Base-by-base conservation (phyloP, 2,113 vertebrate species). In the Macroglossus sobrinus region DNA sequence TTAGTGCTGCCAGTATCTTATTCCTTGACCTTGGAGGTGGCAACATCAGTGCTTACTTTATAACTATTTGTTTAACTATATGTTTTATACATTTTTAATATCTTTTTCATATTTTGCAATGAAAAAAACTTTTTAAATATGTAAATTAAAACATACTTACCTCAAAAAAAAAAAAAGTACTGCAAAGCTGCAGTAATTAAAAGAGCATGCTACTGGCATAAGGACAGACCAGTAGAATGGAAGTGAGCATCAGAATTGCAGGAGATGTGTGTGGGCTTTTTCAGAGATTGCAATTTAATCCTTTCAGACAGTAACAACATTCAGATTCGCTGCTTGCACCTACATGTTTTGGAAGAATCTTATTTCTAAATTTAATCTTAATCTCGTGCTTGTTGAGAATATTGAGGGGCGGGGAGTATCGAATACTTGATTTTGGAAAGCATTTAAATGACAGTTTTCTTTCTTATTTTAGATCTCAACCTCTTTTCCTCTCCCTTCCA, bases 131-230 rank as follows among this genome's bases (percentile, higher is more conserved):
- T 21, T 78, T 80, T 55, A 47, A 93, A 30, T 69, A 92, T 63
- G 14, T 53, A 80, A 43, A 89, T 47, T n/a, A 19, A 45, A 95
- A 91, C 24, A 63, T 30, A 86, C 84, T 98, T 98, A 99, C 99
- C 98, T 98, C 50, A 50, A 50, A 50, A 50, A 50, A 47, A 50
- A 16, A 50, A 16, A 16, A 9, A 50, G 16, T 50, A 50, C 15
- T 72, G 14, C 19, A 78, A 78, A 69, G 33, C 61, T 35, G 2
- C 47, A 57, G 30, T 68, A 45, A 78, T 91, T 90, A 45, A 35
- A 57, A 85, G 16, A 43, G 16, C 64, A 14, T 66, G 81, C 30
- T 55, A 28, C 71, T 57, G 15, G 14, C 10, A 4, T 43, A 55
- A 53, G 5, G 47, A 47, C 47, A 68, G 72, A 47, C 38, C 53